Percentiles rank a stretch among this genome's conserved stretches.
Evolutionary conservation across 2,888 invertebrate genomes (phyloP).

Genomic region (Rhogogaster chlorosoma): DNA sequence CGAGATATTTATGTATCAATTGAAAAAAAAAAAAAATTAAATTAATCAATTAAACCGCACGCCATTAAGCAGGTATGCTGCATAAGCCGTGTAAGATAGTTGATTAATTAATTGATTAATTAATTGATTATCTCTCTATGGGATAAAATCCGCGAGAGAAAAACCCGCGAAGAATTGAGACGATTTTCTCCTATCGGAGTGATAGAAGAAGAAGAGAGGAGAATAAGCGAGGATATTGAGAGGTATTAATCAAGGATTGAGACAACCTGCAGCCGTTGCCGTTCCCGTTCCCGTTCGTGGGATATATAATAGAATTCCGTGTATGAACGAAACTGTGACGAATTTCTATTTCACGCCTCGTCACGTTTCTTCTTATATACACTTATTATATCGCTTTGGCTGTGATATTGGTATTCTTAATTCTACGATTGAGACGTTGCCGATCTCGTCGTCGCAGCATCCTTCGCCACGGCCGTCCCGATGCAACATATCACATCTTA

Average conservation of each 20-base stretch:
- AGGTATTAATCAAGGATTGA: not conserved
- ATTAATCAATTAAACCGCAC: not conserved
- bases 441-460: not conserved
- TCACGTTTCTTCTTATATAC: not conserved
- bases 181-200: not conserved
- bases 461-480: not conserved
- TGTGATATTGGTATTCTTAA: not conserved
- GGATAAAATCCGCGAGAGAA: not conserved
- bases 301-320: not conserved
- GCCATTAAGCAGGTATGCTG: too few species aligned
- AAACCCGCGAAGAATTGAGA: not conserved
- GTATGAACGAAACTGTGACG: not conserved
- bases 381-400: not conserved
- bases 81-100: not conserved
- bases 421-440: not conserved
- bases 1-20: too few species aligned
- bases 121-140: not conserved
- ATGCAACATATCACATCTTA: not conserved
- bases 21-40: too few species aligned
- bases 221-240: too few species aligned
- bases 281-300: not conserved
- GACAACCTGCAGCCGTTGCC: not conserved
- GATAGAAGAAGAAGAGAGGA: not conserved
- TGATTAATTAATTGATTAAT: not conserved
- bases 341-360: not conserved